These are phyloP conservation scores for Alouatta palliata DNA, from an alignment of 2,113 vertebrate species.

Conservation along the genomic window DNA sequence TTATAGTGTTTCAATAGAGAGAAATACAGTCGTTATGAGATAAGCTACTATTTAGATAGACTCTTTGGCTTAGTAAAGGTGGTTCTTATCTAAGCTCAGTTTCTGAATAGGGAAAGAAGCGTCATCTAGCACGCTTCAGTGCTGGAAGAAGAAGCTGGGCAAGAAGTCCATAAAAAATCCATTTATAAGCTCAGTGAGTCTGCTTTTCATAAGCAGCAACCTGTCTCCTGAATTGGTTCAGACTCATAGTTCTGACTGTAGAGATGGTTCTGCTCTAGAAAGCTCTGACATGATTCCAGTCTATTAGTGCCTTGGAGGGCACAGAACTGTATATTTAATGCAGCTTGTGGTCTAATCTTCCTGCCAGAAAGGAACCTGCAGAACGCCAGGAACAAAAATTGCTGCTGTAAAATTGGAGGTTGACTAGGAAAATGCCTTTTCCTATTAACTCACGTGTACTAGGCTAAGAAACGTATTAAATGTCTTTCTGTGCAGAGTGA, in stretches of 20 bases:
- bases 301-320: not conserved
- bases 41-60: not conserved
- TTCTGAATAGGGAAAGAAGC: conserved; percentile 29
- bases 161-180: conserved; percentile 28
- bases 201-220: conserved; percentile 2
- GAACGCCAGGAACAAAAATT: not conserved
- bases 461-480: not conserved
- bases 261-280: conserved; percentile 6
- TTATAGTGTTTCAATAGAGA: not conserved
- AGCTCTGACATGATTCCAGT: not conserved
- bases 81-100: not conserved
- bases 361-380: not conserved
- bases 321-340: not conserved
- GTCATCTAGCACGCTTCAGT: not conserved
- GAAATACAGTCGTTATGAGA: not conserved
- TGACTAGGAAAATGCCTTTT: not conserved
- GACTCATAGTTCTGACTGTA: not conserved
- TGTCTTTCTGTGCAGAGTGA: not conserved
- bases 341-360: not conserved
- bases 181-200: not conserved
- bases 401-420: conserved; percentile 38
- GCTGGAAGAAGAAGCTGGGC: conserved; percentile 1
- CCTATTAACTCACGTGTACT: not conserved
- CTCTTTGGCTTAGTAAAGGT: not conserved
- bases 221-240: not conserved